Percentiles rank a stretch among this genome's conserved stretches.
Evolutionary conservation across 2,888 invertebrate species (phyloP).

Genomic region (Hetaerina titia): DNA sequence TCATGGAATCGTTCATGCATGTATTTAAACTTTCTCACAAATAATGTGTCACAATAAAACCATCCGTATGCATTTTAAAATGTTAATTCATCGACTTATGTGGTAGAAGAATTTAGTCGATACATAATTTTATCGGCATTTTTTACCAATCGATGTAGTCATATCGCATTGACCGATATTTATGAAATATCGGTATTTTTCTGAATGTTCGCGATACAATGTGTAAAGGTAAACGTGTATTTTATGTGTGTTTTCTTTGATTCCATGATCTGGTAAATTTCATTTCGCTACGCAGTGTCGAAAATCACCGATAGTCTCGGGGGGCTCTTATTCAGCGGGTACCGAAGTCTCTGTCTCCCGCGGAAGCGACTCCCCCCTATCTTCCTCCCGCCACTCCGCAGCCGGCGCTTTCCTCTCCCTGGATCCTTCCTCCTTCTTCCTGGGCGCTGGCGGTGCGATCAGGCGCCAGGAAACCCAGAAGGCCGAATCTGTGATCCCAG

Average conservation of each 20-base stretch:
- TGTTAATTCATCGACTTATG: too few relatives aligned
- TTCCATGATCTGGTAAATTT: background rate
- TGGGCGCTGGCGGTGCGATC: conserved; percentile 77
- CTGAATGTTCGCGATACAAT: too few relatives aligned
- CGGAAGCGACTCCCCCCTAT: conserved; percentile 68
- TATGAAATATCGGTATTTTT: too few relatives aligned
- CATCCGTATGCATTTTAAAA: too few relatives aligned
- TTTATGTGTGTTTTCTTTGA: background rate
- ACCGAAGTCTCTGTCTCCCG: conserved; percentile 55
- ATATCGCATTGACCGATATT: too few relatives aligned
- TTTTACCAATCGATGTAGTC: too few relatives aligned
- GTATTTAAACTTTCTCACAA: too few relatives aligned
- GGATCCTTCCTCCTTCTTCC: conserved; percentile 61
- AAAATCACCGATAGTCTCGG: conserved; percentile 56
- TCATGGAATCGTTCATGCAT: too few relatives aligned
- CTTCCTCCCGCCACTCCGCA: conserved; percentile 69
- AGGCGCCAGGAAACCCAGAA: conserved; percentile 80
- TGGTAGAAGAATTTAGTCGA: too few relatives aligned
- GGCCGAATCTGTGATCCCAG: background rate
- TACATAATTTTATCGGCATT: too few relatives aligned
- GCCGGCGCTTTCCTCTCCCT: conserved; percentile 69
- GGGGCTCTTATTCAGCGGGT: conserved; percentile 56
- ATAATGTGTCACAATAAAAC: too few relatives aligned
- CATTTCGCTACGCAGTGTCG: background rate
- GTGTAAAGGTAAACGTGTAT: background rate